Evolutionary conservation across 2,888 invertebrate species (phyloP), one percentile per base, ranked within the genome.

Genomic region (Microctonus hyperodae): DNA sequence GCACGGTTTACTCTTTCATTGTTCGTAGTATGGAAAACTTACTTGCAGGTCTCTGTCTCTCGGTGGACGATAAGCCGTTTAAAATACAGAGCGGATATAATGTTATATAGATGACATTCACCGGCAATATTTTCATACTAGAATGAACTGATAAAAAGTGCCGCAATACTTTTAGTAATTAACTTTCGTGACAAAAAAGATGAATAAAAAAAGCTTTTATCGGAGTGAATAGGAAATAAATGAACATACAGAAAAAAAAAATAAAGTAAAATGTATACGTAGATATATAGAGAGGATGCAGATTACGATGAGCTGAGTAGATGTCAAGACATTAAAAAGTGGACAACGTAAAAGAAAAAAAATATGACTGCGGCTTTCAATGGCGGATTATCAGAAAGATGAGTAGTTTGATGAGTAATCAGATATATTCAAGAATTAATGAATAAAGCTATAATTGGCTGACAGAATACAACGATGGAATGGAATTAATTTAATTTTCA

Each of bases 161-260:
- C 70, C 67, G 72, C 73, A 77, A 79, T 78, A 76, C 76, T 77
- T 76, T 72, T 64, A 69, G 78, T 79, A 81, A 82, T 79, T 81
- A 81, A 78, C 74, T 76, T 75, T 70, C 71, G 71, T 66, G 72
- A 69, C 71, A 70, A 73, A 65, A 64, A 60, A 51, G 16, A 20
- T n/a, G n/a, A 25, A 48, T 20, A 28, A 59, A 59, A 44, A 20
- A 48, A 56, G 37, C 6, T 7, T 20, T n/a, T 44, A 44, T 44
- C 16, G 3, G 5, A 0, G 16, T 3, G 16, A 1, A n/a, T 9
- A 16, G 56, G 51, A 56, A 57, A 59, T 55, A 53, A 59, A 62
- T 50, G 35, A 31, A 25, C 13, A 53, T 37, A 50, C 9, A 55
- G 28, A 58, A 31, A 20, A 40, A 50, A 57, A 33, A 64, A 23